Evolutionary conservation across 2,888 invertebrate genomes (phyloP), one percentile per base, ranked within the genome.

Genomic region (Adineta ricciae): DNA sequence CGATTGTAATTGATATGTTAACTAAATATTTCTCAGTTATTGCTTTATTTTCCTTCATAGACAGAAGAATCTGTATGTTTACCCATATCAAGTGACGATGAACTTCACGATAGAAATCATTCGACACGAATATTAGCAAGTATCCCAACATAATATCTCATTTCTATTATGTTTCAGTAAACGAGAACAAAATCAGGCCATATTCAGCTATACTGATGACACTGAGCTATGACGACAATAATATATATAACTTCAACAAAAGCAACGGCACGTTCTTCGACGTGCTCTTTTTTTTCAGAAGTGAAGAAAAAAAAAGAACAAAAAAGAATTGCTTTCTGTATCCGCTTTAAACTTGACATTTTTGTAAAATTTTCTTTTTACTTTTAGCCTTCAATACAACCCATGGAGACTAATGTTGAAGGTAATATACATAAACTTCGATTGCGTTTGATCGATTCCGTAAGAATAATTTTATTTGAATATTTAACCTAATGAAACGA

Each of bases 401-500:
- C 24, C 14, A 78, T 78, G 78, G 78, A 78, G n/a, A 41, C 78
- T 38, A 78, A 78, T 41, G 41, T 78, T 41, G 78, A 78, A 78
- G 78, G 41, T 78, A 38, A 78, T 78, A 78, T 78, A 24, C 78
- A 78, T n/a, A 78, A 32, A 41, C 78, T 78, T 78, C 78, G 78
- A 3, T n/a, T 78, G 24, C 78, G 78, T 78, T n/a, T 78, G 24
- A 78, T 78, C n/a, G 78, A 78, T 78, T 41, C 78, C 21, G 78
- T 78, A 78, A 78, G 41, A 11, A 19, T 41, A 16, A 41, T 14
- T 36, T n/a, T 27, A 41, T 78, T 16, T 0, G 24, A 32, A 78
- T 78, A 8, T 14, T 41, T 41, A 36, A 24, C 9, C 8, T 41
- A 78, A 27, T 73, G 4, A 32, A 64, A 64, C 32, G 9, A 41